Evolutionary conservation across 2,797 vertebrate genomes (phyloP).

Genomic region (Graptemys geographica): DNA sequence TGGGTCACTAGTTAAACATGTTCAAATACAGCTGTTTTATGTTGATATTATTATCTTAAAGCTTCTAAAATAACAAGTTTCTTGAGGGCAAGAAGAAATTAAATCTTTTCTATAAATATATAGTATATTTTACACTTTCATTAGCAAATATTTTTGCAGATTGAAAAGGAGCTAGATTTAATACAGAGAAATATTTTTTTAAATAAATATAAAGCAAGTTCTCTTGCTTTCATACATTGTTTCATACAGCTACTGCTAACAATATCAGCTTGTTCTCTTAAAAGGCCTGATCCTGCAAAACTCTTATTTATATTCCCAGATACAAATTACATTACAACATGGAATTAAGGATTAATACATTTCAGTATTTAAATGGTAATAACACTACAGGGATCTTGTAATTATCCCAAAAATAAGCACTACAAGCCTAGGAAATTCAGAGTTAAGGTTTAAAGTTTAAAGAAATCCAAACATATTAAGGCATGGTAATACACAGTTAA

Average conservation of each 20-base stretch:
- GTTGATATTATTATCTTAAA: constrained; percentile 7
- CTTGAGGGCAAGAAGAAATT: neutral
- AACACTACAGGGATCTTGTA: neutral
- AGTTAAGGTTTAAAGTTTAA: neutral
- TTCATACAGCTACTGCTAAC: neutral
- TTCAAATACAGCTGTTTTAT: constrained; percentile 33
- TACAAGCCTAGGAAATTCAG: neutral
- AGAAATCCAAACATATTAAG: neutral
- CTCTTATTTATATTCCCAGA: neutral
- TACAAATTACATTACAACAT: neutral
- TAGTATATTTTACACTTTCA: neutral
- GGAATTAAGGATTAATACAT: neutral
- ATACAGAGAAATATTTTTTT: neutral
- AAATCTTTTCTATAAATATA: neutral
- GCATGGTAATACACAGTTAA: neutral
- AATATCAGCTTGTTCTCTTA: neutral
- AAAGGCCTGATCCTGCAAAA: neutral
- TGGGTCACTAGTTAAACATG: constrained; percentile 40
- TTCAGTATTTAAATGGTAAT: neutral
- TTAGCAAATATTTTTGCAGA: neutral
- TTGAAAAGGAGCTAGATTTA: neutral
- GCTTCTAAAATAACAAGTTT: constrained; percentile 7
- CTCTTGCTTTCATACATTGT: neutral
- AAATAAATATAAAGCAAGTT: neutral
- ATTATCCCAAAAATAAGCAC: neutral